Conservation (phyloP, 35 echinoderm and acorn worm species). For the Apostichopus californicus region DNA sequence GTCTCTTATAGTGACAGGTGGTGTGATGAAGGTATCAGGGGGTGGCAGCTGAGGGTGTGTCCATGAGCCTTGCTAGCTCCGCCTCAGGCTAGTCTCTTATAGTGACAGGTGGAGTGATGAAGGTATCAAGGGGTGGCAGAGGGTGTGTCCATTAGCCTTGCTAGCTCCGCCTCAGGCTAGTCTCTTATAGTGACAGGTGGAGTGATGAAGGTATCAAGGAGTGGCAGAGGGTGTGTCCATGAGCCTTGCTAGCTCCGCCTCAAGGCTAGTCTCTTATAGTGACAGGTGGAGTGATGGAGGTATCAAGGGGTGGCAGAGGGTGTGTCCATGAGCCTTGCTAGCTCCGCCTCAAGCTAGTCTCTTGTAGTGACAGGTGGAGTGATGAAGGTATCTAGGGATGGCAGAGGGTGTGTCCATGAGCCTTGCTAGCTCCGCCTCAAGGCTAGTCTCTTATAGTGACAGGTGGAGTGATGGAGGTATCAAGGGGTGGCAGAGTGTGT, state of each 20-base stretch:
- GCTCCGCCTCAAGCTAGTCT: not conserved
- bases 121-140: too few species aligned
- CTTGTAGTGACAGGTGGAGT: too few species aligned
- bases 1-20: too few species aligned
- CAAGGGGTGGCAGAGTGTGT: too few species aligned
- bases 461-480: too few species aligned
- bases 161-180: not conserved
- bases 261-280: not conserved
- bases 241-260: not conserved
- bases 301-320: not conserved
- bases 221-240: not conserved
- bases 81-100: not conserved
- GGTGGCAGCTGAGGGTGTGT: not conserved
- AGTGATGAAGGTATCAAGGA: too few species aligned
- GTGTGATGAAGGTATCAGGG: too few species aligned
- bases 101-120: too few species aligned
- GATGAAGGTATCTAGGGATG: too few species aligned
- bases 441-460: not conserved
- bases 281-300: too few species aligned
- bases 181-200: too few species aligned
- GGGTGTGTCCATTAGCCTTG: not conserved
- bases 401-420: not conserved
- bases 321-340: not conserved
- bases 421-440: not conserved
- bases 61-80: not conserved